Evolutionary conservation across 2,113 vertebrate species (phyloP).

Genomic region (Cottus gobio): DNA sequence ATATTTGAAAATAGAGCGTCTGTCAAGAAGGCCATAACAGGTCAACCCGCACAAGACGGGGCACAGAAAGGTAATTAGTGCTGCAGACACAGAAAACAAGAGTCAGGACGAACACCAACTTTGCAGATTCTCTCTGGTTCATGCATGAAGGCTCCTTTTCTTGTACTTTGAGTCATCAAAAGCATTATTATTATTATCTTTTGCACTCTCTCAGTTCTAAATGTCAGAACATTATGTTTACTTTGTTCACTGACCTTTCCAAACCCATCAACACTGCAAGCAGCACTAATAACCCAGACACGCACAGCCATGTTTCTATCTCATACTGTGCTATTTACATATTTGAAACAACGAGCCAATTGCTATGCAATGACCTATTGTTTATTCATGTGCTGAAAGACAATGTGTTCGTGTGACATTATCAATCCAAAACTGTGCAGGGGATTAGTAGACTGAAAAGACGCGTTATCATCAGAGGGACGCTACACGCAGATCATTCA

Average conservation of each 20-base stretch:
- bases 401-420: constrained; percentile 26
- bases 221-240: constrained; percentile 71
- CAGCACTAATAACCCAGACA: constrained; percentile 52
- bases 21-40: constrained; percentile 14
- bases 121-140: background rate
- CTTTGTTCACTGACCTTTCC: constrained; percentile 75
- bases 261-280: constrained; percentile 54
- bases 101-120: background rate
- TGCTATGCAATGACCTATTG: constrained; percentile 14
- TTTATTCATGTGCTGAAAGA: constrained; percentile 37
- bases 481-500: background rate
- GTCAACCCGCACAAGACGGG: background rate
- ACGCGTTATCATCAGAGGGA: constrained; percentile 19
- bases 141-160: constrained; percentile 23
- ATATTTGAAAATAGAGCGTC: constrained; percentile 10
- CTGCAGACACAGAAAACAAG: background rate
- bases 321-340: constrained; percentile 47
- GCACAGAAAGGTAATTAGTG: background rate
- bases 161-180: constrained; percentile 52
- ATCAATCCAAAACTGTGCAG: constrained; percentile 3
- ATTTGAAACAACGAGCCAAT: constrained; percentile 59
- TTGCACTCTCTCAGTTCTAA: constrained; percentile 53
- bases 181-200: constrained; percentile 65
- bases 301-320: constrained; percentile 33
- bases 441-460: constrained; percentile 7